Base-by-base conservation (phyloP, 2,113 vertebrate genomes). In the Clarias magur region DNA sequence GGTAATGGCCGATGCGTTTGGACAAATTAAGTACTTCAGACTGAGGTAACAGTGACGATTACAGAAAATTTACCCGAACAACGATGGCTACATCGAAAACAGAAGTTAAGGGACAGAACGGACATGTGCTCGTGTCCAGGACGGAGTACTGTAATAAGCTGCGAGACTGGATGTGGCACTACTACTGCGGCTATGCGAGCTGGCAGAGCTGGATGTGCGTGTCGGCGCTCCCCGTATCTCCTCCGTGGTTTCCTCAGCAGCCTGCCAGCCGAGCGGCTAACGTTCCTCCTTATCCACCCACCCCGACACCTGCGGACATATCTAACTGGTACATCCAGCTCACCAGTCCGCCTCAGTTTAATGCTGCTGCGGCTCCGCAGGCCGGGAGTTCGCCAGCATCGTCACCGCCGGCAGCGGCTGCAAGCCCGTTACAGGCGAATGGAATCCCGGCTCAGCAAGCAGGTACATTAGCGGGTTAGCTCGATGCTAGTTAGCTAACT, bases 81-180 rank as follows among this genome's bases (percentile, higher is more conserved):
- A 87, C 84, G 62, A 93, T 94, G 92, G 88, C 79, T 17, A 73
- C 82, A 17, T 48, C 11, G 10, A 80, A 67, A 15, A 1, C 76
- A 65, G 23, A 70, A 56, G 23, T 11, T n/a, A 42, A 68, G 23
- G 27, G 13, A 16, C 79, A 75, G 17, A 53, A n/a, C 27, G 60
- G 87, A 6, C 57, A 30, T 34, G 79, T 70, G 1, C 38, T 68
- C 12, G 89, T 88, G 16, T 92, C 92, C 0, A 95, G 94, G 30
- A 93, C 92, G 16, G 96, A 97, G 78, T 98, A 98, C 92, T 96
- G 97, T 79, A 94, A 93, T 68, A 93, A 94, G 83, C 93, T 98
- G 86, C 97, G 97, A 93, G 96, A 95, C 86, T 98, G 97, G 97
- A 96, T 98, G 80, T 98, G 97, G 97, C 96, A 96, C 90, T 97